phyloP scores from a whole-genome alignment of 2,888 invertebrate genomes.

The Congeria kusceri region DNA sequence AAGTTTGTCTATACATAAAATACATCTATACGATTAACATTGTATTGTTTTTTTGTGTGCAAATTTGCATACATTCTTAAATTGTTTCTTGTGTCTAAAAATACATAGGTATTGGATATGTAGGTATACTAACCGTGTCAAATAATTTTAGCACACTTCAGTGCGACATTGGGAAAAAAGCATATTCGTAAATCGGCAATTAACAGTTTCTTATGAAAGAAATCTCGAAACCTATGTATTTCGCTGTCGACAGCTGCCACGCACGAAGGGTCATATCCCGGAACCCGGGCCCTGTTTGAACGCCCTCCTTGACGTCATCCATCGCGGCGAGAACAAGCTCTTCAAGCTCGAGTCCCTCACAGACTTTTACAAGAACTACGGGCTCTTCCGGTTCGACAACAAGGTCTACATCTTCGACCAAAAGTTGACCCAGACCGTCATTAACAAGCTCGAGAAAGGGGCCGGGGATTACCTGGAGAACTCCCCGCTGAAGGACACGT shows the following conservation, averaged over 20 bases:
- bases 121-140: too few species aligned
- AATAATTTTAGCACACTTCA: too few species aligned
- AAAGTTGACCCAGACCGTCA: constrained; percentile 66
- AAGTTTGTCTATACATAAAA: too few species aligned
- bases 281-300: constrained; percentile 44
- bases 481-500: constrained; percentile 71
- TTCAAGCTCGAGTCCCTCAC: constrained; percentile 67
- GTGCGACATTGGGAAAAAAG: too few species aligned
- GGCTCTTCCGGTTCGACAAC: constrained; percentile 64
- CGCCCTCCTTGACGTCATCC: constrained; percentile 43
- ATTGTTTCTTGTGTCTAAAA: too few species aligned
- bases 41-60: too few species aligned
- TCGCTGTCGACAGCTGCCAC: constrained; percentile 30
- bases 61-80: too few species aligned
- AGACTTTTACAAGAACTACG: constrained; percentile 64
- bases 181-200: too few species aligned
- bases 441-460: constrained; percentile 72
- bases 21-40: too few species aligned
- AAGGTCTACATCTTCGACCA: constrained; percentile 71
- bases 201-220: too few species aligned
- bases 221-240: too few species aligned
- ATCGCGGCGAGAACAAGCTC: constrained; percentile 54
- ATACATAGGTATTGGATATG: too few species aligned
- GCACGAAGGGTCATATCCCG: constrained; percentile 51
- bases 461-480: constrained; percentile 68